Evolutionary conservation across 2,113 vertebrate species (phyloP).

Genomic region (Suncus etruscus): DNA sequence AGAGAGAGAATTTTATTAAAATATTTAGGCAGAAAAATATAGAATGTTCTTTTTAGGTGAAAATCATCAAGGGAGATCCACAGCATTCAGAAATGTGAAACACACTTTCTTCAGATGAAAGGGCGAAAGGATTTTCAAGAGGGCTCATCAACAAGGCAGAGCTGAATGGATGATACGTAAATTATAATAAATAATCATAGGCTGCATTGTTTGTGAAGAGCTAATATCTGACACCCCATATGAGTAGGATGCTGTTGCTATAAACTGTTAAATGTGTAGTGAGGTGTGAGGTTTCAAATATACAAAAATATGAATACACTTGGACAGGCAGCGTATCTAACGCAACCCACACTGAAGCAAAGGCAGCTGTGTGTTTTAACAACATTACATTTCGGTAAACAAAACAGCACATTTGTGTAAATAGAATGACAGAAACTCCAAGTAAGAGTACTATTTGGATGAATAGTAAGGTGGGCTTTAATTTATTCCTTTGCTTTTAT

Average conservation of each 20-base stretch:
- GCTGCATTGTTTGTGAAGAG: slow-evolving; percentile 40
- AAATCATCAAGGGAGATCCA: background rate
- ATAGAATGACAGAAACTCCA: slow-evolving; percentile 64
- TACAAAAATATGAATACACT: slow-evolving; percentile 16
- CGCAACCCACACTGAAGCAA: background rate
- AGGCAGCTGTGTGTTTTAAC: slow-evolving; percentile 53
- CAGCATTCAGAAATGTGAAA: slow-evolving; percentile 34
- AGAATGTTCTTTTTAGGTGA: background rate
- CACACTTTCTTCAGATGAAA: slow-evolving; percentile 41
- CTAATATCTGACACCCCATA: slow-evolving; percentile 43
- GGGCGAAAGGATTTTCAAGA: slow-evolving; percentile 5
- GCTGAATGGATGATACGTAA: slow-evolving; percentile 37
- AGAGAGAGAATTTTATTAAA: background rate
- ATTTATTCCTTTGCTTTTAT: background rate
- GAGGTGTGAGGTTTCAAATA: slow-evolving; percentile 48
- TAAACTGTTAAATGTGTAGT: slow-evolving; percentile 61
- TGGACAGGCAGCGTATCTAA: background rate
- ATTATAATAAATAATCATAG: slow-evolving; percentile 37
- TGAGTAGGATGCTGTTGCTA: slow-evolving; percentile 46
- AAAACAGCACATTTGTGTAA: slow-evolving; percentile 65
- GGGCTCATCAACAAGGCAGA: slow-evolving; percentile 22
- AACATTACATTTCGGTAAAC: slow-evolving; percentile 61
- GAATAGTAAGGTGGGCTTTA: too few relatives aligned
- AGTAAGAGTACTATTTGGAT: too few relatives aligned
- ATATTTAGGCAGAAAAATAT: slow-evolving; percentile 9